A percentile compares a stretch with the other conserved stretches of the same genome.
Conservation (phyloP, 2,113 vertebrate genomes). For the Ploceus nigricollis region DNA sequence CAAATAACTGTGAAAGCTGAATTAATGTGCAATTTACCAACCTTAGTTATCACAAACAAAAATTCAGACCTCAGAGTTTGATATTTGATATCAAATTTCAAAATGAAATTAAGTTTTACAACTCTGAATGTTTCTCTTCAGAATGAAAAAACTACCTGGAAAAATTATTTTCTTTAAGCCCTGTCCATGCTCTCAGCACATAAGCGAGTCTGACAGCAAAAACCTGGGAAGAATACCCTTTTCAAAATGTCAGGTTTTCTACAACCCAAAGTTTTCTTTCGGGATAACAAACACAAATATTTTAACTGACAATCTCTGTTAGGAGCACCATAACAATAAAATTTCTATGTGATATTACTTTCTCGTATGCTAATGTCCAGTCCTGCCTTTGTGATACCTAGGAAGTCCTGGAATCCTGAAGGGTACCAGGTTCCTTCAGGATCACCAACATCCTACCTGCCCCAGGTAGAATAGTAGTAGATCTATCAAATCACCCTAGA, state of each 20-base stretch:
- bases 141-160: background rate
- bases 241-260: background rate
- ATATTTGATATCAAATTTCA: background rate
- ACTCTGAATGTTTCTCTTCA: background rate
- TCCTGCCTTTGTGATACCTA: background rate
- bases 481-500: background rate
- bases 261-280: background rate
- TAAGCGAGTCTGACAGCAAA: background rate
- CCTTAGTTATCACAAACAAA: background rate
- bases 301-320: background rate
- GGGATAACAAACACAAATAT: rapidly evolving
- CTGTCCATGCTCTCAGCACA: background rate
- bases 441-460: background rate
- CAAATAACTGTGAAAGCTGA: background rate
- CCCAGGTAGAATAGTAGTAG: background rate
- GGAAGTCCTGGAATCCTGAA: background rate
- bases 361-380: rapidly evolving
- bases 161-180: background rate
- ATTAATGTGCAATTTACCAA: background rate
- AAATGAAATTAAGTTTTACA: background rate
- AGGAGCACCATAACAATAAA: background rate
- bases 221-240: background rate
- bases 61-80: background rate
- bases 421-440: background rate
- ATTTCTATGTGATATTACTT: background rate